Base-by-base conservation (phyloP, 2,888 invertebrate genomes). In the Plebejus melissa region DNA sequence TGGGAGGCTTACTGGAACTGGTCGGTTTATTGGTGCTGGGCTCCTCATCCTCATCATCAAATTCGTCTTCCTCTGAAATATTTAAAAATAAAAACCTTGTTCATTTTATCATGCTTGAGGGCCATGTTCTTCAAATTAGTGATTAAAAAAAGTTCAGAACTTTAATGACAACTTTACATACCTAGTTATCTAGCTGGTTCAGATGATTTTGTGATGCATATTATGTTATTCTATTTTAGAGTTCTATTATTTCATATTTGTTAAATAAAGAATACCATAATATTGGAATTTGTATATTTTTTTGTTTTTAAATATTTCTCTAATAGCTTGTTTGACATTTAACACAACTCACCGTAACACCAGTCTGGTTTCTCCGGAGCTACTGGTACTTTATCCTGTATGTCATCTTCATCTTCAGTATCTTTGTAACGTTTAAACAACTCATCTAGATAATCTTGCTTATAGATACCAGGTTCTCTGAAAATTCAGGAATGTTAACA, bases 401-500 rank as follows among this genome's bases (percentile, higher is more conserved):
- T 95, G 81, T 95, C 96, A 46, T 95, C 96, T 65, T 90, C 90
- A 82, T 96, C 96, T 82, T 96, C 97, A 79, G 96, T 98, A 86
- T 75, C 71, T 58, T 75, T 75, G 71, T 97, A 98, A 2, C 98
- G 94, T 76, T 92, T 92, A 85, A 96, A 98, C 50, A 99, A 89
- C 88, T 99, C 99, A 81, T 95, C 93, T 75, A 99, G 94, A 86
- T 99, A 99, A 85, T 99, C 99, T 80, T 96, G 96, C 88, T 99
- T 99, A 90, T 99, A 99, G 83, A 99, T 99, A 32, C 99, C 99
- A 0, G 99, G 98, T 0, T 97, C 96, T 78, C 99, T 95, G 6
- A 65, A 65, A 65, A 36, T 32, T 65, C 1, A 32, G 4, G 5
- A 32, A 11, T 32, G 60, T 22, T 28, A 28, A 60, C 7, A 28